These are phyloP conservation scores for mouse (Mus musculus) DNA, from an alignment of 2,113 vertebrate species.

Conservation along the genomic window DNA sequence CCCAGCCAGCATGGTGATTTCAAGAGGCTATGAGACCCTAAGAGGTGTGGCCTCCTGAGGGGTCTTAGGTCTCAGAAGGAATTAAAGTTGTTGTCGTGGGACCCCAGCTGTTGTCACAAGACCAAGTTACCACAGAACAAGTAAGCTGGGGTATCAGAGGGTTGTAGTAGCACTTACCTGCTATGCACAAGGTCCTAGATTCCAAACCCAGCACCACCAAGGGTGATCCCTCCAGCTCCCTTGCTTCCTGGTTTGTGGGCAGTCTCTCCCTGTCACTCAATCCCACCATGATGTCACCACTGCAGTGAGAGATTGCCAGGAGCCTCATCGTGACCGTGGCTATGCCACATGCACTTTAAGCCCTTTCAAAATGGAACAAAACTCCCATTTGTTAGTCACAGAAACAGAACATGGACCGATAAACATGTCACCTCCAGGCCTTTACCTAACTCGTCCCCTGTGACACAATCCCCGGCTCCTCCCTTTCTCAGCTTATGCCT, in stretches of 20 bases:
- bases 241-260: background rate
- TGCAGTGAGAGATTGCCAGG: no score
- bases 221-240: background rate
- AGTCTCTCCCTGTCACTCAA: background rate
- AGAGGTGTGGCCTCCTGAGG: background rate
- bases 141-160: background rate
- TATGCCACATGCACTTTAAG: background rate
- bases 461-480: background rate
- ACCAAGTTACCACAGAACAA: background rate
- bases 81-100: background rate
- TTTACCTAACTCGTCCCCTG: background rate
- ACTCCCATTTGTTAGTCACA: background rate
- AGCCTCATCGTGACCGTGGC: background rate
- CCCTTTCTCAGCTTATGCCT: background rate
- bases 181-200: background rate
- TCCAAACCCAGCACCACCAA: background rate
- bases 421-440: background rate
- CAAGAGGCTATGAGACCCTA: no score
- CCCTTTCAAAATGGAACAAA: background rate
- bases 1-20: background rate
- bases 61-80: background rate
- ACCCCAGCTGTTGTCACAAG: background rate
- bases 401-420: background rate
- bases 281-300: background rate
- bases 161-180: background rate